Conservation (phyloP, 2,797 vertebrate species). For the Luscinia luscinia region DNA sequence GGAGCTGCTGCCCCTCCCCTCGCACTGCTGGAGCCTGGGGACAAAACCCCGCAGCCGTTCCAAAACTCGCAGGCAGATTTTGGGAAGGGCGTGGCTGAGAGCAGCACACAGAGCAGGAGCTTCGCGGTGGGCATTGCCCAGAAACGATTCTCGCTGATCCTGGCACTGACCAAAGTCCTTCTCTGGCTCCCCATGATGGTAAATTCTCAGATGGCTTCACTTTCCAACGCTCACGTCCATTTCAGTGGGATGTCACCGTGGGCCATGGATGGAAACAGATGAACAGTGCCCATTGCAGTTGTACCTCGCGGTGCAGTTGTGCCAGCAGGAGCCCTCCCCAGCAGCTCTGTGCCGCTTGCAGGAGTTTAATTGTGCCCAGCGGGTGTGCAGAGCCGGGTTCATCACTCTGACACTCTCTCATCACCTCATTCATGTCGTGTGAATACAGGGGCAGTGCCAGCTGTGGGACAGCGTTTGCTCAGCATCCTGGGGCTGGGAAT, state of each 20-base stretch:
- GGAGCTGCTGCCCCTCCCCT: constrained; percentile 65
- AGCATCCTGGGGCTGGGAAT: background rate
- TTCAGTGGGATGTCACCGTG: background rate
- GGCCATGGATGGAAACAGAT: background rate
- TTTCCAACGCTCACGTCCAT: background rate
- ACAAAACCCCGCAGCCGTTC: constrained; percentile 75
- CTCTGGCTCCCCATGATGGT: constrained; percentile 99
- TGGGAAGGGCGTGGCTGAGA: constrained; percentile 60
- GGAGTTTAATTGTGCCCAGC: background rate
- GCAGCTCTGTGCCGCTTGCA: background rate
- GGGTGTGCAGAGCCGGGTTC: background rate
- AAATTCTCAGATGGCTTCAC: constrained; percentile 66
- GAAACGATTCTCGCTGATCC: constrained; percentile 93
- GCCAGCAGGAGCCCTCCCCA: background rate
- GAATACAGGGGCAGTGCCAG: background rate
- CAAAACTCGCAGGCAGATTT: constrained; percentile 56
- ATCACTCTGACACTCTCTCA: background rate
- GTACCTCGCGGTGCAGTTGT: background rate
- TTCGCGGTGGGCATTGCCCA: constrained; percentile 85
- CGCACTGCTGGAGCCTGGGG: constrained; percentile 78
- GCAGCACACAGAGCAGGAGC: constrained; percentile 50
- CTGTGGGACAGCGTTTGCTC: background rate
- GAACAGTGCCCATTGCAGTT: background rate
- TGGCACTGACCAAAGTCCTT: constrained; percentile 87
- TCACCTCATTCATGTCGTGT: background rate